A percentile compares a stretch with the other conserved stretches of the same genome.
Conservation (phyloP, 2,797 vertebrate species). For the Sebastes minor region DNA sequence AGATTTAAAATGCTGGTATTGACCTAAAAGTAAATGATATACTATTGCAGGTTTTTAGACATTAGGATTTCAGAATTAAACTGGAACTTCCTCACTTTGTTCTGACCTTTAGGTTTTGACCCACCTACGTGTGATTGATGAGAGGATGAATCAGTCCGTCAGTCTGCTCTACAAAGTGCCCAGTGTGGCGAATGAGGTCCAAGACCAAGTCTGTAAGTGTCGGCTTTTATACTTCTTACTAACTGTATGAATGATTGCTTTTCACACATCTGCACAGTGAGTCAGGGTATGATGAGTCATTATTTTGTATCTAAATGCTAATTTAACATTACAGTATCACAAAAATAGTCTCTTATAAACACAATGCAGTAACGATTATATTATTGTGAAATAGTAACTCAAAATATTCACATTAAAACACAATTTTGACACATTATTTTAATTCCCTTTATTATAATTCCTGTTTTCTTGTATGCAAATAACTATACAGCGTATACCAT, state of each 20-base stretch:
- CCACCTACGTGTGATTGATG: slow-evolving; percentile 96
- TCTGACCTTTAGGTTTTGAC: slow-evolving; percentile 89
- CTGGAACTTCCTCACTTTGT: neutral
- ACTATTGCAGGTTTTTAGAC: neutral
- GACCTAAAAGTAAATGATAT: neutral
- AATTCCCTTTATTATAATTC: neutral
- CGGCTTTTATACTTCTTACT: neutral
- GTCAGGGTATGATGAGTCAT: neutral
- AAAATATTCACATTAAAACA: neutral
- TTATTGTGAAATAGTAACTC: neutral
- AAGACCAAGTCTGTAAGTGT: slow-evolving; percentile 93
- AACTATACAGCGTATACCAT: neutral
- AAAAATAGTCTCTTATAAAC: neutral
- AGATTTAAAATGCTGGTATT: neutral
- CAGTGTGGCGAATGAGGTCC: slow-evolving; percentile 92
- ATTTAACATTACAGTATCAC: neutral
- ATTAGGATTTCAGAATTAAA: neutral
- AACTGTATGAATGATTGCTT: neutral
- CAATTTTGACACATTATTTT: neutral
- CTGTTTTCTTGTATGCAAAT: neutral
- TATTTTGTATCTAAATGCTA: neutral
- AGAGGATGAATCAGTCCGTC: slow-evolving; percentile 97
- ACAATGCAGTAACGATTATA: neutral
- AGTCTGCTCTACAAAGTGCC: slow-evolving; percentile 96
- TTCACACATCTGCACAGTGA: neutral